Conservation (phyloP, 2,888 invertebrate species). For the Drosophila buzzatii region DNA sequence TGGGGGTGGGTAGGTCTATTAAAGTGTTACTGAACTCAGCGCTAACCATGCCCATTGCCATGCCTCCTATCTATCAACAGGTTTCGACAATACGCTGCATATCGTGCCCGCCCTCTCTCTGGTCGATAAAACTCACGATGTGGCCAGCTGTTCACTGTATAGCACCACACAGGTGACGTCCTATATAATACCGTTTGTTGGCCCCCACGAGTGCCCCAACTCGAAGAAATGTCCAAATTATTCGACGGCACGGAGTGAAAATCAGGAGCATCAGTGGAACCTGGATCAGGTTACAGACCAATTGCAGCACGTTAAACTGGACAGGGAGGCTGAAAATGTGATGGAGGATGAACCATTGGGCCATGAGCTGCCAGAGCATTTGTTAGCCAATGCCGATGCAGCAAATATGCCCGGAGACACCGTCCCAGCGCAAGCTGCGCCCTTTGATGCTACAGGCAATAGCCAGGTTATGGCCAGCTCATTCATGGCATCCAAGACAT, state of each 20-base stretch:
- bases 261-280: constrained; percentile 21
- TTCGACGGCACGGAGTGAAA: constrained; percentile 37
- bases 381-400: constrained; percentile 62
- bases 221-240: constrained; percentile 85
- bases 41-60: constrained; percentile 12
- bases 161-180: constrained; percentile 84
- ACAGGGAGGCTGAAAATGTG: constrained; percentile 30
- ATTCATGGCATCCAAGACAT: constrained; percentile 84
- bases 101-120: constrained; percentile 84
- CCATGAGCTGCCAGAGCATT: constrained; percentile 82
- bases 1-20: constrained; percentile 15
- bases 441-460: constrained; percentile 74
- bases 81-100: constrained; percentile 85
- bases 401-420: constrained; percentile 18
- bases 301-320: constrained; percentile 38
- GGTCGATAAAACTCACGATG: constrained; percentile 79
- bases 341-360: constrained; percentile 74
- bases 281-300: constrained; percentile 48
- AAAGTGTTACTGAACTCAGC: constrained; percentile 50
- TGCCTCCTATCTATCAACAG: constrained; percentile 66
- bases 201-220: constrained; percentile 85
- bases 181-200: constrained; percentile 85
- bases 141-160: constrained; percentile 76
- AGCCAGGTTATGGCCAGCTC: constrained; percentile 81
- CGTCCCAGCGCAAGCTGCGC: constrained; percentile 34